A percentile compares a stretch with the other conserved stretches of the same genome.
These are phyloP conservation scores for Ceratoteleas bidentatus DNA, from an alignment of 1,140 invertebrate genomes.

Conservation along the genomic window DNA sequence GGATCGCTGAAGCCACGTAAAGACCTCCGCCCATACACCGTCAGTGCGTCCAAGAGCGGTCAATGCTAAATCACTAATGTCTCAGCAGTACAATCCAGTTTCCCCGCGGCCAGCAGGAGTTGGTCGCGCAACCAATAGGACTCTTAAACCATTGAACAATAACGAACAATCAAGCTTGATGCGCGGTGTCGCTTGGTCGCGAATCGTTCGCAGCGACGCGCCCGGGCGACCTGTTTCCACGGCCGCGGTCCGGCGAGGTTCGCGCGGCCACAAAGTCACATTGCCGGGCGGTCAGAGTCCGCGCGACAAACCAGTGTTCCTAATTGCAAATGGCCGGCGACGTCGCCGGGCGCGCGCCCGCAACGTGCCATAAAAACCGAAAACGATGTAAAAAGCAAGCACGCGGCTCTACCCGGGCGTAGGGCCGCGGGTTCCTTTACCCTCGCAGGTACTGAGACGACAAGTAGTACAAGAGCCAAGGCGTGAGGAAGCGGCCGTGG, in stretches of 20 bases:
- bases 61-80: constrained; percentile 76
- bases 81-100: constrained; percentile 76
- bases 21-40: constrained; percentile 20
- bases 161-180: constrained; percentile 54
- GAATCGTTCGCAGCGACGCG: constrained; percentile 22
- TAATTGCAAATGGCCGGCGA: constrained; percentile 38
- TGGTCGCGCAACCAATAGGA: constrained; percentile 33
- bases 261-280: constrained; percentile 29
- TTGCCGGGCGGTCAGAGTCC: constrained; percentile 33
- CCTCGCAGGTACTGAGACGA: constrained; percentile 71
- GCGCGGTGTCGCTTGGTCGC: constrained; percentile 31
- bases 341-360: constrained; percentile 63
- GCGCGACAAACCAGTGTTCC: constrained; percentile 60
- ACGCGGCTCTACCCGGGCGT: constrained; percentile 38
- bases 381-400: constrained; percentile 26
- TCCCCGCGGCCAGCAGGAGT: constrained; percentile 1
- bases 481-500: constrained; percentile 61
- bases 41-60: constrained; percentile 77
- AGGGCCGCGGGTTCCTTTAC: constrained; percentile 49
- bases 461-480: constrained; percentile 73
- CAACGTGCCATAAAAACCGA: constrained; percentile 78
- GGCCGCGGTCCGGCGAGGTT: constrained; percentile 43
- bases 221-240: constrained; percentile 29
- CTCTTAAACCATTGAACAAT: constrained; percentile 46
- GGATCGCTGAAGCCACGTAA: constrained; percentile 71